Percentiles rank a stretch among this genome's conserved stretches.
phyloP scores from a whole-genome alignment of 2,113 vertebrate genomes.

The Coreoperca whiteheadi region DNA sequence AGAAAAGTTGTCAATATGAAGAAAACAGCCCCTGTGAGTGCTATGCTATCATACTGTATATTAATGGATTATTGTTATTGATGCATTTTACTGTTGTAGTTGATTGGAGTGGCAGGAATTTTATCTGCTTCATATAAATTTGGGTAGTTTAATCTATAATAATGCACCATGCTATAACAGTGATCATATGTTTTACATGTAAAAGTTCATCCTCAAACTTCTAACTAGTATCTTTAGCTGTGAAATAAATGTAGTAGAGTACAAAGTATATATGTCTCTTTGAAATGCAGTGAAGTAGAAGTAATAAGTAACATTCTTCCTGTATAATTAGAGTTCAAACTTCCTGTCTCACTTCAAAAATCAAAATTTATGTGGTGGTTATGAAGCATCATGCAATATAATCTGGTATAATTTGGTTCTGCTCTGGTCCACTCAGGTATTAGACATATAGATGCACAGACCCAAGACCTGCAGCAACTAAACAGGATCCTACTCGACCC shows the following conservation, averaged over 20 bases:
- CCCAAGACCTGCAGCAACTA: neutral
- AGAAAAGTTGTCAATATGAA: neutral
- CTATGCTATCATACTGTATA: neutral
- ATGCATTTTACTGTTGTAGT: neutral
- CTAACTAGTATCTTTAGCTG: neutral
- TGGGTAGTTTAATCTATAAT: too few species aligned
- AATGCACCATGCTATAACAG: too few species aligned
- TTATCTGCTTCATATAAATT: too few species aligned
- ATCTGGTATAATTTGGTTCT: too few species aligned
- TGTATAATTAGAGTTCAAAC: too few species aligned
- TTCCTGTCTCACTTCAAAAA: neutral
- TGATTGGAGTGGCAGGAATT: neutral
- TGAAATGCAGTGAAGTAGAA: too few species aligned
- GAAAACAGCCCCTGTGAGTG: neutral
- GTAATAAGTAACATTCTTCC: too few species aligned
- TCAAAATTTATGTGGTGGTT: too few species aligned
- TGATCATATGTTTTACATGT: neutral
- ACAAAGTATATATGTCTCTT: too few species aligned
- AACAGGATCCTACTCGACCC: neutral
- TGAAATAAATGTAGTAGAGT: too few species aligned
- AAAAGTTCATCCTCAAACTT: neutral
- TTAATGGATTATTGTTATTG: neutral
- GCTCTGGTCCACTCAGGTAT: neutral
- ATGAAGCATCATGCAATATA: neutral
- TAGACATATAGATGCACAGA: neutral